A percentile compares a stretch with the other conserved stretches of the same genome.
These are phyloP conservation scores for Sarcophilus harrisii DNA, from an alignment of 2,797 vertebrate genomes.

Conservation along the genomic window DNA sequence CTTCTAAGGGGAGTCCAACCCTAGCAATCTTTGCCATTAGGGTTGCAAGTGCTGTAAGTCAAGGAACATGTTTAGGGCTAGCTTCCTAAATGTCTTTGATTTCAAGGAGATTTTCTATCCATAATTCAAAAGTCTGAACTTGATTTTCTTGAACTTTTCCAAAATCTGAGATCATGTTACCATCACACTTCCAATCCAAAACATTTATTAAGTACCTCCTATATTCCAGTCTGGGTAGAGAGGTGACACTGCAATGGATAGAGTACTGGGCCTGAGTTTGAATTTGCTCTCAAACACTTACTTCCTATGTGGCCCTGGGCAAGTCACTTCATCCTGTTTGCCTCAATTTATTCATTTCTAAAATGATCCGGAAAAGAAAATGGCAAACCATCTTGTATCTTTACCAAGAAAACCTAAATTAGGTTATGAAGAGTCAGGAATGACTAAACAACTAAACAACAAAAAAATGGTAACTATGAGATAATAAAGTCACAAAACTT, in stretches of 20 bases:
- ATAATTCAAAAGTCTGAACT: background rate
- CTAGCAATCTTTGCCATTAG: background rate
- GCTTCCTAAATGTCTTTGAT: background rate
- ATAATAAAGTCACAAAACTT: background rate
- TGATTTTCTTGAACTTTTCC: background rate
- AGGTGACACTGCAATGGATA: background rate
- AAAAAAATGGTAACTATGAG: background rate
- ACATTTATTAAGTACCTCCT: slow-evolving; percentile 40
- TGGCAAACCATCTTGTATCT: too few species aligned
- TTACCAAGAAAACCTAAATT: too few species aligned
- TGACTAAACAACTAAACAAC: too few species aligned
- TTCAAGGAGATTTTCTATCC: background rate
- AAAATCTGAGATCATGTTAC: background rate
- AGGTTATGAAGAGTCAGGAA: too few species aligned
- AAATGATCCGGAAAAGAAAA: slow-evolving; percentile 38
- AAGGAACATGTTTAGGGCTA: background rate
- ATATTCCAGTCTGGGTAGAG: background rate
- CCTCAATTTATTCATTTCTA: slow-evolving; percentile 70
- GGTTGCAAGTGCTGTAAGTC: background rate
- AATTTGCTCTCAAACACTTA: slow-evolving; percentile 57
- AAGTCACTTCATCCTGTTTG: slow-evolving; percentile 16
- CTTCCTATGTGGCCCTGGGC: slow-evolving; percentile 28
- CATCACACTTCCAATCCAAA: background rate
- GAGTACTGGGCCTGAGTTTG: slow-evolving; percentile 18
- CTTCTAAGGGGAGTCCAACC: background rate